Base-by-base conservation (phyloP, 2,888 invertebrate species). In the Cyaniris semiargus region DNA sequence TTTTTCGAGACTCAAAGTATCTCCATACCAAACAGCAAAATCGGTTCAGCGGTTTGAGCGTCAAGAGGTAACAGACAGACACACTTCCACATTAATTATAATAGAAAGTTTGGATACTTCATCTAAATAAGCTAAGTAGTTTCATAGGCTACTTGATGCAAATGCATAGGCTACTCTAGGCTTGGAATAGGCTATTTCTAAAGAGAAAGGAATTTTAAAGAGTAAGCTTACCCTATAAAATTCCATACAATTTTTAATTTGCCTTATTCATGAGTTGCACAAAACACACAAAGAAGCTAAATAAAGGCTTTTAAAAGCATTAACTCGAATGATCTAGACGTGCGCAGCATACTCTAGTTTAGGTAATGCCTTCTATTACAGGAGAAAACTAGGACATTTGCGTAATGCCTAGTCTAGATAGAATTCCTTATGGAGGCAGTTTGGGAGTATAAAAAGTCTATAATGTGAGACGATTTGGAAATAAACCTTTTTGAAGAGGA, bases 371-470 rank as follows among this genome's bases (percentile, higher is more conserved):
- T 70, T 72, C 56, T 34, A 58, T 72, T 76, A 76, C 58, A 71
- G 76, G 76, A 56, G 53, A 71, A 71, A 76, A 58, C 71, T 76
- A 76, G 71, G 53, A 72, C 76, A 76, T 76, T 76, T 76, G 76
- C 76, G 72, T 76, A 76, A 72, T 76, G 74, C 74, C 71, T 48
- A 27, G 53, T 53, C 74, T 74, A 53, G 53, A 74, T 74, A 48
- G 74, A 53, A 74, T 23, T 48, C 48, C 48, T 53, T 48, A 27
- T 72, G 72, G 21, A 44, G 72, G 72, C 38, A 44, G 72, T 21
- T 72, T 38, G 15, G 10, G 4, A 38, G 60, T 23, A 60, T 60
- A 60, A 60, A 60, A 21, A 58, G 5, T 53, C 0, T 53, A 44
- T 44, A 56, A 53, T 8, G 3, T 7, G 3, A 21, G 58, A 8